These are phyloP conservation scores for Arrhamphus sclerolepis DNA, from an alignment of 2,797 vertebrate species.

Conservation along the genomic window DNA sequence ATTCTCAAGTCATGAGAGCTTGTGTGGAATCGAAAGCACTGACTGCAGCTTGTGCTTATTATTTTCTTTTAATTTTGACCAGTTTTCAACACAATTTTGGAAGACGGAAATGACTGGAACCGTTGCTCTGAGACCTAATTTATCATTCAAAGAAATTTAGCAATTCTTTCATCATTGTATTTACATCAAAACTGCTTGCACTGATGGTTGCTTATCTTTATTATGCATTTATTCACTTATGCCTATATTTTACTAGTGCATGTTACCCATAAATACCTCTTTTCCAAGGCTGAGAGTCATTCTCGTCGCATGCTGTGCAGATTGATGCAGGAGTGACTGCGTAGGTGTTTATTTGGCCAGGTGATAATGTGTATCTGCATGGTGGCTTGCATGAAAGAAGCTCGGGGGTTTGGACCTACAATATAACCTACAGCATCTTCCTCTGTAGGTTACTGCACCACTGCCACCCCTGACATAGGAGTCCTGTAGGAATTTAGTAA, in stretches of 20 bases:
- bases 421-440: constrained; percentile 49
- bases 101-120: constrained; percentile 51
- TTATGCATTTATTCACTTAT: background rate
- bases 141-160: constrained; percentile 46
- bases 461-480: constrained; percentile 69
- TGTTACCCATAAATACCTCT: constrained; percentile 4
- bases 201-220: constrained; percentile 12
- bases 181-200: constrained; percentile 15
- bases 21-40: constrained; percentile 45
- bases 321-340: constrained; percentile 41
- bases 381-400: constrained; percentile 24
- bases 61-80: constrained; percentile 1
- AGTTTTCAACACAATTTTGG: constrained; percentile 52
- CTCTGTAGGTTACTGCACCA: too few species aligned
- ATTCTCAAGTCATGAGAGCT: constrained; percentile 35
- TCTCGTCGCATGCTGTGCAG: constrained; percentile 15
- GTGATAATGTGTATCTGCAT: constrained; percentile 50
- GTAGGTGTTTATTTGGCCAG: constrained; percentile 52
- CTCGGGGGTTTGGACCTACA: too few species aligned
- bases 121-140: constrained; percentile 43
- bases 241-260: background rate
- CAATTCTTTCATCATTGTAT: constrained; percentile 32
- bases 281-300: constrained; percentile 30
- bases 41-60: constrained; percentile 54
- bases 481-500: constrained; percentile 70